Conservation (phyloP, 2,113 vertebrate genomes). For the Trematocara macrostoma region DNA sequence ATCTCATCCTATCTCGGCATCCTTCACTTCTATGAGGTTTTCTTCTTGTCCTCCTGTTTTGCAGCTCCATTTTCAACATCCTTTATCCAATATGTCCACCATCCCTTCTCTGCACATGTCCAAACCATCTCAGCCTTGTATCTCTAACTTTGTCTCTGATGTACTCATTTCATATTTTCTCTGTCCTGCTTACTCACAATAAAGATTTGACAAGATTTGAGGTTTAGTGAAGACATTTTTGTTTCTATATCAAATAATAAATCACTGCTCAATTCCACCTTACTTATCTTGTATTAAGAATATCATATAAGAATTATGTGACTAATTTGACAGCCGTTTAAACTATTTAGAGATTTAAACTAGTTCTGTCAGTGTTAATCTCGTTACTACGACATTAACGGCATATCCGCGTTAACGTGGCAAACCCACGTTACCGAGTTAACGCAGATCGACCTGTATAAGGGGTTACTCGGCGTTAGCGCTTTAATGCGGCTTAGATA, state of each 20-base stretch:
- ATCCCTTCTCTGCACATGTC: fast-evolving
- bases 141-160: not conserved
- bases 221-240: fast-evolving
- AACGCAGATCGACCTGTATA: not conserved
- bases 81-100: not conserved
- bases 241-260: not conserved
- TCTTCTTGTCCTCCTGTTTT: not conserved
- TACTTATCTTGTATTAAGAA: not conserved
- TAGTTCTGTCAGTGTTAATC: not conserved
- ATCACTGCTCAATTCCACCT: not conserved
- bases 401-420: fast-evolving
- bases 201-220: not conserved
- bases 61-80: not conserved
- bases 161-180: not conserved
- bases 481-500: not conserved
- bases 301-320: not conserved
- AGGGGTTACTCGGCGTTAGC: not conserved
- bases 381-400: fast-evolving
- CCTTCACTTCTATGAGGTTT: not conserved
- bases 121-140: fast-evolving
- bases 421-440: not conserved
- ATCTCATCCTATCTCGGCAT: not conserved
- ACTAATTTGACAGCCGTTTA: fast-evolving
- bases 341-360: not conserved
- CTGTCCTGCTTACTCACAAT: fast-evolving